Percentiles rank a stretch among this genome's conserved stretches.
Evolutionary conservation across 2,888 invertebrate species (phyloP).

Genomic region (Liposcelis brunnea): DNA sequence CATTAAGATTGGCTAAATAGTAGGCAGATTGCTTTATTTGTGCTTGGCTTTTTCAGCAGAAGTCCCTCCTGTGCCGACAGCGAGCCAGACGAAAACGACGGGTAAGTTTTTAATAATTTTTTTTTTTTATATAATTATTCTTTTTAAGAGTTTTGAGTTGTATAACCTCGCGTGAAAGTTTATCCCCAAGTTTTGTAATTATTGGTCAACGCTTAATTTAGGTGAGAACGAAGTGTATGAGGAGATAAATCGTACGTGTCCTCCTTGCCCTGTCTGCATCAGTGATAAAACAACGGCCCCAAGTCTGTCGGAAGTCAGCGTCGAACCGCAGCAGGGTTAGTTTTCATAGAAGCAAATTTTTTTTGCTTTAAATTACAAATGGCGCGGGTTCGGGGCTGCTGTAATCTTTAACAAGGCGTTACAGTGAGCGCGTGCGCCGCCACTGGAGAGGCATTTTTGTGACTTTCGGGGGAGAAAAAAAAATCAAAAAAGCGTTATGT

Average conservation of each 20-base stretch:
- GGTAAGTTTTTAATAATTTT: slow-evolving; percentile 3
- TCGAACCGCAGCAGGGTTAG: slow-evolving; percentile 8
- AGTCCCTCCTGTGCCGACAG: slow-evolving; percentile 2
- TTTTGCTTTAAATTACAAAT: not conserved
- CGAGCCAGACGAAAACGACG: not conserved
- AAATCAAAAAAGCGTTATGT: too few relatives aligned
- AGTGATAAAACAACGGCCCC: slow-evolving; percentile 6
- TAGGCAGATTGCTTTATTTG: slow-evolving; percentile 5
- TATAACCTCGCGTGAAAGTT: too few relatives aligned
- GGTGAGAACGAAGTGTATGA: too few relatives aligned
- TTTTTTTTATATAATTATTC: not conserved
- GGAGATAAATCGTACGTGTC: slow-evolving; percentile 8
- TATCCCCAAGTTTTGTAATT: too few relatives aligned
- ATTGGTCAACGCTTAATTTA: too few relatives aligned
- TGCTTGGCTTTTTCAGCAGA: slow-evolving; percentile 9
- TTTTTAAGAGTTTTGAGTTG: too few relatives aligned
- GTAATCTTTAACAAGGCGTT: too few relatives aligned
- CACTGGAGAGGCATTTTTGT: too few relatives aligned
- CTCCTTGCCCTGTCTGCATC: slow-evolving; percentile 12
- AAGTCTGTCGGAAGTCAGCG: slow-evolving; percentile 1
- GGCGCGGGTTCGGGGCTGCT: too few relatives aligned
- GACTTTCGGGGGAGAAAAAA: too few relatives aligned
- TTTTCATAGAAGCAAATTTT: not conserved
- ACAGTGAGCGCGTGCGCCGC: too few relatives aligned
- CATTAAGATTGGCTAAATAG: too few relatives aligned